These are phyloP conservation scores for Toxotes chatareus DNA, from an alignment of 2,113 vertebrate species.

Conservation along the genomic window DNA sequence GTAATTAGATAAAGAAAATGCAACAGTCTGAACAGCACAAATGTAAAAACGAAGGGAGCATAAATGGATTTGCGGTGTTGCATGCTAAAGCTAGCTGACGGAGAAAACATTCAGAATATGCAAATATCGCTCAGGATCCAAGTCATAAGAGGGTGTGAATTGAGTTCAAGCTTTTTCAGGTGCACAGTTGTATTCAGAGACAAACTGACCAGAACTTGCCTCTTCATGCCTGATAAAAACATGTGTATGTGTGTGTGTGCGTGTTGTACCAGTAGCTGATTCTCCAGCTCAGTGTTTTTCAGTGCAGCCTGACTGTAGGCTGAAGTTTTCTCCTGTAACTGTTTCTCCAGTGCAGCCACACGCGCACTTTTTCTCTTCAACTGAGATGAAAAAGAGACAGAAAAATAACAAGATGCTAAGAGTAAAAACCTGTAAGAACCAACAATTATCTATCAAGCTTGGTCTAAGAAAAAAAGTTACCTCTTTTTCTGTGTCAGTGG, in stretches of 20 bases:
- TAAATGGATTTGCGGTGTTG: background rate
- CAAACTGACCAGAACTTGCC: background rate
- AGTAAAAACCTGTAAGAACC: background rate
- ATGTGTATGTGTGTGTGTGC: background rate
- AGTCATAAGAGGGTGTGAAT: background rate
- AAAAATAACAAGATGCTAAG: background rate
- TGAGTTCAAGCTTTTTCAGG: background rate
- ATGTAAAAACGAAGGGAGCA: too few relatives aligned
- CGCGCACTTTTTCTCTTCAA: slow-evolving; percentile 90
- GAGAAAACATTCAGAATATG: background rate
- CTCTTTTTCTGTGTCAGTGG: slow-evolving; percentile 88
- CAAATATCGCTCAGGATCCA: background rate
- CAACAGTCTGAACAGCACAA: background rate
- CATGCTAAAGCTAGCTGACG: background rate
- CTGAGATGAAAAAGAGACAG: slow-evolving; percentile 74
- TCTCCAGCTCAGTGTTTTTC: slow-evolving; percentile 89
- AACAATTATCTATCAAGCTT: background rate
- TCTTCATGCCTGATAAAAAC: background rate
- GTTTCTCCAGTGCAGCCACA: slow-evolving; percentile 88
- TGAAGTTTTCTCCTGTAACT: slow-evolving; percentile 91
- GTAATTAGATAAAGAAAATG: background rate
- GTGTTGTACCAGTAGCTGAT: slow-evolving; percentile 86
- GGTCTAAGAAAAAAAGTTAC: slow-evolving; percentile 57
- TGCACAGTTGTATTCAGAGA: background rate
- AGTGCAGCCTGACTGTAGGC: slow-evolving; percentile 86